These are phyloP conservation scores for Bryconaethiops microstoma DNA, from an alignment of 2,797 vertebrate genomes.

Conservation along the genomic window DNA sequence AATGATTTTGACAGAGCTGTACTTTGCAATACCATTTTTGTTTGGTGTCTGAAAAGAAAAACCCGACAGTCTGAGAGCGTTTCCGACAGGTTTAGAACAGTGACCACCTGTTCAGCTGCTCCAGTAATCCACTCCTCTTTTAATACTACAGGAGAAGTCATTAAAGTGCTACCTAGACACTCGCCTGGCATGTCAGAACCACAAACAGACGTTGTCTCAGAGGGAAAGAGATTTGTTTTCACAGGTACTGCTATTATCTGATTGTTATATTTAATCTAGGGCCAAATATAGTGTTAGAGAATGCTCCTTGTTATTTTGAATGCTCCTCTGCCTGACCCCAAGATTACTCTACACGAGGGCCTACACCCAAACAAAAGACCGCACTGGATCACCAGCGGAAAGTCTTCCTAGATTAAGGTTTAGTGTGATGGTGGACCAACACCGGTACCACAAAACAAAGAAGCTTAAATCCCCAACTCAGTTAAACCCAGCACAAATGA, in stretches of 20 bases:
- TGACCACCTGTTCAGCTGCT: constrained; percentile 64
- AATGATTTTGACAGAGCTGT: not conserved
- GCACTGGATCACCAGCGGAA: too few relatives aligned
- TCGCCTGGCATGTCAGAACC: constrained; percentile 58
- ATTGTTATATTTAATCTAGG: constrained; percentile 49
- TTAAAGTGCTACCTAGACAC: constrained; percentile 69
- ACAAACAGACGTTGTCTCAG: constrained; percentile 48
- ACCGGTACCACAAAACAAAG: too few relatives aligned
- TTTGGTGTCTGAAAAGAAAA: constrained; percentile 11
- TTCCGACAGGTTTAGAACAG: constrained; percentile 45
- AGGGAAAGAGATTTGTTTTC: constrained; percentile 61
- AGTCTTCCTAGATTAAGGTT: too few relatives aligned
- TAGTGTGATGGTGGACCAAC: too few relatives aligned
- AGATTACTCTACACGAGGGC: not conserved
- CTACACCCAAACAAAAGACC: too few relatives aligned
- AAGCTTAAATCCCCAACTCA: too few relatives aligned
- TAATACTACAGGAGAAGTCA: constrained; percentile 66
- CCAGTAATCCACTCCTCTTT: constrained; percentile 45
- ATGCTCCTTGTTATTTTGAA: constrained; percentile 61
- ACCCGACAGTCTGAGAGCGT: constrained; percentile 3
- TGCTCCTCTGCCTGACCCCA: constrained; percentile 31
- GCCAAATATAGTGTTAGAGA: constrained; percentile 71
- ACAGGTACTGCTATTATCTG: constrained; percentile 55
- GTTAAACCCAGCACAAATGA: too few relatives aligned
- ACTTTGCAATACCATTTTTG: not conserved